phyloP scores from a whole-genome alignment of 2,888 invertebrate species.

The Corbicula japonica region DNA sequence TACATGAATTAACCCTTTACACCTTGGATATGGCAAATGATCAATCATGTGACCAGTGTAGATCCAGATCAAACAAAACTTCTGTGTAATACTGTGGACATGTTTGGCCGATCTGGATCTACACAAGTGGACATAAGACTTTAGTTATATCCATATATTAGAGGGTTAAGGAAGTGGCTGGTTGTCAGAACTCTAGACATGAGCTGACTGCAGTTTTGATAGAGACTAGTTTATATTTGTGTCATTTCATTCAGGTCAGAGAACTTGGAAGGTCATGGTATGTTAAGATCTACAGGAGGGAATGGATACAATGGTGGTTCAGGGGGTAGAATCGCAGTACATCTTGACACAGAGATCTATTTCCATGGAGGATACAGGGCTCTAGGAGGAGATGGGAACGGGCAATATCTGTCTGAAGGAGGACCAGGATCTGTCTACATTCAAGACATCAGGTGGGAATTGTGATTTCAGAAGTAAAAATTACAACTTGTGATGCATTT shows the following conservation, averaged over 20 bases:
- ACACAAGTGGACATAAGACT: background rate
- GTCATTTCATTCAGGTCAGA: slow-evolving; percentile 25
- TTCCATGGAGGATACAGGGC: slow-evolving; percentile 69
- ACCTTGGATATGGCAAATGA: no score
- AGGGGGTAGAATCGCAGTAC: slow-evolving; percentile 76
- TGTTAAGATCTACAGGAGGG: slow-evolving; percentile 69
- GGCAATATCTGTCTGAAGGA: slow-evolving; percentile 64
- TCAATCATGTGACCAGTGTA: no score
- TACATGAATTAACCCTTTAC: no score
- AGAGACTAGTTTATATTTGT: background rate
- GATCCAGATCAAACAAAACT: no score
- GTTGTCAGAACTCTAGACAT: no score
- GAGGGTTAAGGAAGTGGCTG: no score
- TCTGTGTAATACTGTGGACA: no score
- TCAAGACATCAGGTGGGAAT: slow-evolving; percentile 66
- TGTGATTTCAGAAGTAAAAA: background rate
- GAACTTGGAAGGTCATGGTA: slow-evolving; percentile 76
- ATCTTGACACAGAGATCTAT: slow-evolving; percentile 66
- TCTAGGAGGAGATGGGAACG: slow-evolving; percentile 71
- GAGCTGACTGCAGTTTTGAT: no score
- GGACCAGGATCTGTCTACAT: slow-evolving; percentile 77
- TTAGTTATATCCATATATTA: background rate
- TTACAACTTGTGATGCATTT: background rate
- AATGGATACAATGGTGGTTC: slow-evolving; percentile 72
- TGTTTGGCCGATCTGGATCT: no score